Evolutionary conservation across 2,888 invertebrate species (phyloP).

Genomic region (Ommatoiulus sabulosus): DNA sequence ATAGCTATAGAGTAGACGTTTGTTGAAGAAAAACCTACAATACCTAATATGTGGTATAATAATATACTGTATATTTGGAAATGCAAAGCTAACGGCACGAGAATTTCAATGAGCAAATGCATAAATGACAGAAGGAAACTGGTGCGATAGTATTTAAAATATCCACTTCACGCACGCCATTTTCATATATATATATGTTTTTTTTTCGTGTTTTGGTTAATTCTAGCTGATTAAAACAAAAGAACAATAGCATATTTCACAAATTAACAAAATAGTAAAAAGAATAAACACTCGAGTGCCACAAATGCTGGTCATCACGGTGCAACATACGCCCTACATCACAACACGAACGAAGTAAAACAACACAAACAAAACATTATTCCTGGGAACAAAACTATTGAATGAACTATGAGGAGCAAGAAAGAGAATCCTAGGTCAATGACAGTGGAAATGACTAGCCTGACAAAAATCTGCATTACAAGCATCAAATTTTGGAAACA

Average conservation of each 20-base stretch:
- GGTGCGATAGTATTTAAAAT: constrained; percentile 22
- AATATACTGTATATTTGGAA: constrained; percentile 11
- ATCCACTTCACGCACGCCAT: neutral
- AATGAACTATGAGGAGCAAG: neutral
- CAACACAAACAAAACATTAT: neutral
- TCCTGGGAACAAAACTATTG: neutral
- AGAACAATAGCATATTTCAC: constrained; percentile 41
- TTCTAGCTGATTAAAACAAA: constrained; percentile 28
- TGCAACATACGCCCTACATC: neutral
- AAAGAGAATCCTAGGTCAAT: neutral
- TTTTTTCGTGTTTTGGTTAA: constrained; percentile 39
- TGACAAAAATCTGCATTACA: constrained; percentile 38
- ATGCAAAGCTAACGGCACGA: constrained; percentile 39
- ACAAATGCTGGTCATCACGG: constrained; percentile 12
- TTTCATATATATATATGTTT: neutral
- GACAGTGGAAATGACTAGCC: constrained; percentile 45
- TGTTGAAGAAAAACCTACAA: neutral
- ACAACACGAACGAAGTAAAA: constrained; percentile 45
- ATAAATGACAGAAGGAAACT: neutral
- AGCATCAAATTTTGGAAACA: neutral
- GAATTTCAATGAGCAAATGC: constrained; percentile 41
- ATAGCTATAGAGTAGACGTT: neutral
- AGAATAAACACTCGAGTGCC: neutral
- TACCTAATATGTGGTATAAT: neutral
- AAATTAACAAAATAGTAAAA: constrained; percentile 25